These are phyloP conservation scores for Syndactyla subalaris DNA, from an alignment of 2,797 vertebrate genomes.

Conservation along the genomic window DNA sequence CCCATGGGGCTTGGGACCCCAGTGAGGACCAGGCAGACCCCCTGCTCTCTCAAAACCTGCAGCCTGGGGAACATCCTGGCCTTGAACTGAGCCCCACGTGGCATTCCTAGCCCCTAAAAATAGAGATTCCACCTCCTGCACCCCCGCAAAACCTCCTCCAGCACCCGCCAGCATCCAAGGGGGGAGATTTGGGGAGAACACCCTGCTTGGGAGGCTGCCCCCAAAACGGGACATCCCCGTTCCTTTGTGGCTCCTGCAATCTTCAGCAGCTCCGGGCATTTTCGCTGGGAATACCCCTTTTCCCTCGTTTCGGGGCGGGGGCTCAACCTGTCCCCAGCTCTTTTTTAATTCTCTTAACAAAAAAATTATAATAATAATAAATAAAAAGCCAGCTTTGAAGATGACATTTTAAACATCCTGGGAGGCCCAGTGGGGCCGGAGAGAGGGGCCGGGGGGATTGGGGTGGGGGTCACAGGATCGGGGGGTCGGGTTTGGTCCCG, in stretches of 20 bases:
- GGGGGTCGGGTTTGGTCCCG: background rate
- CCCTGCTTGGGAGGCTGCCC: too few species aligned
- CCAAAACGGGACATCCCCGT: background rate
- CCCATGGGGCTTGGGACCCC: background rate
- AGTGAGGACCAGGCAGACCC: background rate
- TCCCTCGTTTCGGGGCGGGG: background rate
- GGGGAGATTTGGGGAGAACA: background rate
- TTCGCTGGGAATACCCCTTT: background rate
- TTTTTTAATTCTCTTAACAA: background rate
- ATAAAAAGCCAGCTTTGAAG: background rate
- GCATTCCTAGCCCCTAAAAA: background rate
- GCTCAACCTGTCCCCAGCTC: background rate
- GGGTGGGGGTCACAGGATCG: background rate
- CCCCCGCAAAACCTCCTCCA: background rate
- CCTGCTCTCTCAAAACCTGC: background rate
- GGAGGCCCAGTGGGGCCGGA: background rate
- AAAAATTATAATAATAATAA: too few species aligned
- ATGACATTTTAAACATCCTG: too few species aligned
- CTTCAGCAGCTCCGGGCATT: background rate
- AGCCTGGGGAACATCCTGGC: background rate
- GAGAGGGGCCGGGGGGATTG: background rate
- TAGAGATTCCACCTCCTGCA: background rate
- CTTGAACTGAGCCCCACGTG: background rate
- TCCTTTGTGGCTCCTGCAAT: too few species aligned
- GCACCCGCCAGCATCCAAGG: accelerated